Evolutionary conservation across 1,140 invertebrate species (phyloP).

Genomic region (Macrotrachela quadricornifera): DNA sequence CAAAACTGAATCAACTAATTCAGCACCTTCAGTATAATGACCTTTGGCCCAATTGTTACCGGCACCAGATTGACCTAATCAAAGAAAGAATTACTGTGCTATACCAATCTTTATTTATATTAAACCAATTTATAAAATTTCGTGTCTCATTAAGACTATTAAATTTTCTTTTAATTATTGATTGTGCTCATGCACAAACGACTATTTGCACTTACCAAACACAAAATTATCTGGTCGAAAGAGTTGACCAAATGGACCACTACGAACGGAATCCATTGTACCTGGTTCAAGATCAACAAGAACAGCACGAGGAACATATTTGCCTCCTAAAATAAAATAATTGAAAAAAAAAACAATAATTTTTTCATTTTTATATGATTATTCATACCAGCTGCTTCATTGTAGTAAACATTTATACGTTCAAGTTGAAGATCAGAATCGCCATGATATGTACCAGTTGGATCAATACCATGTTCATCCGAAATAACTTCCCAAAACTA

Average conservation of each 20-base stretch:
- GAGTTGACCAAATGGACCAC: slow-evolving; percentile 61
- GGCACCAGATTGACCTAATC: slow-evolving; percentile 46
- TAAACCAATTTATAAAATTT: too few species aligned
- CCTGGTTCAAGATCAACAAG: slow-evolving; percentile 67
- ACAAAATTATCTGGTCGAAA: slow-evolving; percentile 72
- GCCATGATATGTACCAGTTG: slow-evolving; percentile 33
- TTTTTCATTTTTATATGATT: too few species aligned
- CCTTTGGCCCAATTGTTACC: slow-evolving; percentile 79
- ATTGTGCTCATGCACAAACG: too few species aligned
- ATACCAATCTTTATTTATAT: too few species aligned
- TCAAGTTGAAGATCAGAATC: slow-evolving; percentile 48
- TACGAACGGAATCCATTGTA: slow-evolving; percentile 71
- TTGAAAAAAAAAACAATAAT: slow-evolving; percentile 35
- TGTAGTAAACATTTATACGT: slow-evolving; percentile 75
- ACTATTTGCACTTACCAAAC: slow-evolving; percentile 49
- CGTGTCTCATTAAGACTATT: too few species aligned
- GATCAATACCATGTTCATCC: slow-evolving; percentile 36
- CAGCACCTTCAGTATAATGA: slow-evolving; percentile 79
- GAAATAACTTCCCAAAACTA: slow-evolving; percentile 36
- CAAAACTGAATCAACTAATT: slow-evolving; percentile 55
- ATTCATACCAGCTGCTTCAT: slow-evolving; percentile 57
- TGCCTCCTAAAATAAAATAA: slow-evolving; percentile 36
- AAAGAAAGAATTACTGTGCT: too few species aligned
- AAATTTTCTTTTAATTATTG: too few species aligned
- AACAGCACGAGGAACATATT: slow-evolving; percentile 68